phyloP scores from a whole-genome alignment of 2,797 vertebrate genomes.

The Tenualosa thibaudeaui region DNA sequence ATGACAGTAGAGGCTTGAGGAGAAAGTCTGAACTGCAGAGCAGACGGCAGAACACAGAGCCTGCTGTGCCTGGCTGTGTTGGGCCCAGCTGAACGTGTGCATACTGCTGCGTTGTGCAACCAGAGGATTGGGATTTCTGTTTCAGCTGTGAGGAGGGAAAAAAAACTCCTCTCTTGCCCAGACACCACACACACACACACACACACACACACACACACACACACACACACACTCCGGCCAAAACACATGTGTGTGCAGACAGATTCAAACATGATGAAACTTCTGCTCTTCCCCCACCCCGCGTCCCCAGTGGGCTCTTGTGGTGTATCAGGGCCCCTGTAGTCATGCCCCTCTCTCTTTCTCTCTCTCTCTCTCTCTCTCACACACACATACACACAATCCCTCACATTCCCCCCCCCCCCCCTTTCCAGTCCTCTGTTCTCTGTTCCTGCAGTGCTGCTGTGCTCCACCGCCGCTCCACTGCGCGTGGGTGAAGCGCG shows the following conservation, averaged over 20 bases:
- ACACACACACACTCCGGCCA: not conserved
- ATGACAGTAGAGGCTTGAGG: not conserved
- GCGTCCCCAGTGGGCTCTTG: not conserved
- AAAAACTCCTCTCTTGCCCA: not conserved
- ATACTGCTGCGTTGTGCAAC: not conserved
- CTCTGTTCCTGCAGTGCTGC: slow-evolving; percentile 23
- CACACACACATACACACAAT: not conserved
- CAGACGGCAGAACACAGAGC: not conserved
- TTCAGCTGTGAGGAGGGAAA: not conserved
- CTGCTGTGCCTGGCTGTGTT: slow-evolving; percentile 15
- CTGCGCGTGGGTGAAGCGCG: slow-evolving; percentile 52
- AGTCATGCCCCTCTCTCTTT: slow-evolving; percentile 11
- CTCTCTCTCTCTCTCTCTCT: not conserved
- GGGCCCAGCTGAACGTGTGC: not conserved
- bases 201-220: not conserved
- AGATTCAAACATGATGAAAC: not conserved
- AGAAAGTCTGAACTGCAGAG: not conserved
- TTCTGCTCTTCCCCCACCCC: not conserved
- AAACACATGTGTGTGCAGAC: not conserved
- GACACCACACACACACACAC: slow-evolving; percentile 7
- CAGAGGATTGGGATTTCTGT: slow-evolving; percentile 2
- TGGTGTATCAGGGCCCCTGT: not conserved
- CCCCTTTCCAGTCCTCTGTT: no score
- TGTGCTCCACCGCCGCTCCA: slow-evolving; percentile 31
- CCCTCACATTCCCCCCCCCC: slow-evolving; percentile 6